Base-by-base conservation (phyloP, 1,140 invertebrate genomes). In the Hylaeus anthracinus region DNA sequence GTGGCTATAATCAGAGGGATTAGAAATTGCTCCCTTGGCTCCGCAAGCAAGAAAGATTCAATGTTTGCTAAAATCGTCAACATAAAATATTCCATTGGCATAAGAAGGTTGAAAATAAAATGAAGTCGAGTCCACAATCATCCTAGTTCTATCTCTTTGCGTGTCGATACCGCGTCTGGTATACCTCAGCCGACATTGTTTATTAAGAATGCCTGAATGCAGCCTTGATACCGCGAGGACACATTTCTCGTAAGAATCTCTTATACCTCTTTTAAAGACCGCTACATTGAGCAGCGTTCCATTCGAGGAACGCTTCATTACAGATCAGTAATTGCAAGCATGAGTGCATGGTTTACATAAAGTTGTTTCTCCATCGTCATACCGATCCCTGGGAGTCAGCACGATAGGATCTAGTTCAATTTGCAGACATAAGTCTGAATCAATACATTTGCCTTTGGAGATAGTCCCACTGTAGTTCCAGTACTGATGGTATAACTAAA, bases 391-490 rank as follows among this genome's bases (percentile, higher is more conserved):
- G 10, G 3, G 26, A 69, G 58, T 60, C 55, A 26, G 53, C 37
- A 14, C 55, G 65, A 76, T 76, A 48, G 64, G 45, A 77, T 77
- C 53, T 51, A 60, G 43, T 41, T 10, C 51, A 43, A 37, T 56
- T 14, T 14, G 9, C 4, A 6, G 1, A n/a, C 15, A 39, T 3
- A 5, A 58, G 37, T 76, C 37, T 56, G 14, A 58, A 76, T 58
- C 51, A 5, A 12, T 56, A 6, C 45, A 26, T 6, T 3, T 66
- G 12, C 64, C 60, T 61, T 61, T 39, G 26, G 26, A 26, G 26
- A 26, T 26, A 26, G 26, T 26, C 26, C 26, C 26, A 26, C 26
- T 26, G 26, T 26, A 26, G 26, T 26, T 26, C 26, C 26, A 26
- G 26, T 26, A 26, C 26, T 26, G 26, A 26, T 26, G 26, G 26